A percentile compares a stretch with the other conserved stretches of the same genome.
These are phyloP conservation scores for Neoarius graeffei DNA, from an alignment of 2,113 vertebrate genomes.

Conservation along the genomic window DNA sequence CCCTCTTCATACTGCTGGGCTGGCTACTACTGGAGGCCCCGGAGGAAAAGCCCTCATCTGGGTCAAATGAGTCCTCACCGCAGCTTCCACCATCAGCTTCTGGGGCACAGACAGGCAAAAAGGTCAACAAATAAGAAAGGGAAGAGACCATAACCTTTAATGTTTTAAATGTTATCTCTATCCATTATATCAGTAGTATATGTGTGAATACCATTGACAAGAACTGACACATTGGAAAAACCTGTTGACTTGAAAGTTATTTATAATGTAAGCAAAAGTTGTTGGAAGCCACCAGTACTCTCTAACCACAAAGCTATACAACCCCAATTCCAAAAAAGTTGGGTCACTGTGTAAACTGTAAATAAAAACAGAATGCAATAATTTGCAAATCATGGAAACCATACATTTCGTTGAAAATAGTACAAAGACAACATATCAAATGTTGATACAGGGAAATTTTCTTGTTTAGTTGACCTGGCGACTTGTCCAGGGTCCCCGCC, in stretches of 20 bases:
- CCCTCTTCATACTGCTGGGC: slow-evolving; percentile 85
- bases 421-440: too few relatives aligned
- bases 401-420: too few relatives aligned
- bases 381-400: too few relatives aligned
- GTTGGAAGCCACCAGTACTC: background rate
- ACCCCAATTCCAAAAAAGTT: too few relatives aligned
- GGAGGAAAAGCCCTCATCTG: slow-evolving; percentile 97
- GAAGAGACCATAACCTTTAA: background rate
- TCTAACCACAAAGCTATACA: too few relatives aligned
- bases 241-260: background rate
- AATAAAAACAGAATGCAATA: too few relatives aligned
- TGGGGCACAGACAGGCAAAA: slow-evolving; percentile 57
- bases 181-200: background rate
- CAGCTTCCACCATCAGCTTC: slow-evolving; percentile 87
- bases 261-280: background rate
- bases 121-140: background rate
- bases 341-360: too few relatives aligned
- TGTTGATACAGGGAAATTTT: too few relatives aligned
- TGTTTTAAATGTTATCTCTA: background rate
- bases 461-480: too few relatives aligned
- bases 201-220: background rate
- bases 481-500: too few relatives aligned
- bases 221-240: background rate
- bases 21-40: slow-evolving; percentile 97
- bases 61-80: slow-evolving; percentile 90